These are phyloP conservation scores for Labrus mixtus DNA, from an alignment of 2,113 vertebrate species.

Conservation along the genomic window DNA sequence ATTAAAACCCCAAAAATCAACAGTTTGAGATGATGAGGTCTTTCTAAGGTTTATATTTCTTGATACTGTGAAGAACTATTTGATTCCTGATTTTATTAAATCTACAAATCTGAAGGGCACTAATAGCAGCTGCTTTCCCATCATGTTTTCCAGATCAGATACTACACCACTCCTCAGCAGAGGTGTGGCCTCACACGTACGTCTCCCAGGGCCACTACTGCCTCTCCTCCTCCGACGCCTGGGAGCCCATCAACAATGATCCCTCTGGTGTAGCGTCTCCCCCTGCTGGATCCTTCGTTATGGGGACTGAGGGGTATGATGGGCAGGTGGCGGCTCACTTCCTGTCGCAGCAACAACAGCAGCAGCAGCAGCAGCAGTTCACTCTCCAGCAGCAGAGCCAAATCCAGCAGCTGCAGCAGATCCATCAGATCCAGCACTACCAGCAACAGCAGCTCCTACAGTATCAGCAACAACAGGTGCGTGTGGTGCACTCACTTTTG, in stretches of 20 bases:
- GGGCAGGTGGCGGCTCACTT: conserved; percentile 78
- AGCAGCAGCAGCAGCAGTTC: conserved; percentile 79
- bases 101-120: neutral
- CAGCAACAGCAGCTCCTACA: conserved; percentile 87
- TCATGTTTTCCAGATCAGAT: conserved; percentile 86
- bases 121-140: conserved; percentile 14
- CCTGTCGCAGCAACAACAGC: conserved; percentile 78
- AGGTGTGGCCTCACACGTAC: conserved; percentile 97
- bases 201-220: conserved; percentile 99
- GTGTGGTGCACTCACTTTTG: conserved; percentile 25
- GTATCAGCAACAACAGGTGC: conserved; percentile 85
- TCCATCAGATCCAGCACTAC: conserved; percentile 87
- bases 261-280: conserved; percentile 93
- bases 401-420: conserved; percentile 85
- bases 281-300: conserved; percentile 88
- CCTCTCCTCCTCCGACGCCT: conserved; percentile 95
- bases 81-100: too few relatives aligned
- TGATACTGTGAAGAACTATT: too few relatives aligned
- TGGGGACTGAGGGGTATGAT: conserved; percentile 80
- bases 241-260: conserved; percentile 93
- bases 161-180: conserved; percentile 88
- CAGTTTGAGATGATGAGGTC: too few relatives aligned
- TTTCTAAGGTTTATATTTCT: too few relatives aligned
- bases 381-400: conserved; percentile 83
- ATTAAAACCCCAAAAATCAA: too few relatives aligned